Conservation (phyloP, 2,888 invertebrate genomes). For the Salticus scenicus region DNA sequence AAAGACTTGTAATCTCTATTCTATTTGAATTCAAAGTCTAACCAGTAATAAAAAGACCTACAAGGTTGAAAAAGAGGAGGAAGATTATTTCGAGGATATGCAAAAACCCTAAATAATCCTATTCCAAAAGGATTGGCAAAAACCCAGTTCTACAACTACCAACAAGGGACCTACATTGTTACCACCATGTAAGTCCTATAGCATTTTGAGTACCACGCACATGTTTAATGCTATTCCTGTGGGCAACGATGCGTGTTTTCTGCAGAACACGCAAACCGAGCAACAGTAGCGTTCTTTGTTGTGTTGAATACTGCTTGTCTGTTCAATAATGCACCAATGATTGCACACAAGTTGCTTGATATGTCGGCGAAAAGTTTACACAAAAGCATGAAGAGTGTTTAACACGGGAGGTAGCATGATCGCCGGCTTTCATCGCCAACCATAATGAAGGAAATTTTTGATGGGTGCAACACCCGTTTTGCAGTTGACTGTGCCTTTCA, state of each 20-base stretch:
- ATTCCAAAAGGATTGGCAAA: constrained; percentile 21
- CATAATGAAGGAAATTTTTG: constrained; percentile 58
- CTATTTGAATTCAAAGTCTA: not conserved
- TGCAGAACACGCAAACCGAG: constrained; percentile 53
- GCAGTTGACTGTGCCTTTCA: constrained; percentile 10
- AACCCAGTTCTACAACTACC: not conserved
- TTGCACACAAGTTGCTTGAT: constrained; percentile 17
- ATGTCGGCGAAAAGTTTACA: constrained; percentile 20
- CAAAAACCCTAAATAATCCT: constrained; percentile 41
- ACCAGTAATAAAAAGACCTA: constrained; percentile 27
- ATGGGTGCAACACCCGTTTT: constrained; percentile 25
- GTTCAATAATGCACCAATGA: not conserved
- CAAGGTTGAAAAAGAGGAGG: constrained; percentile 2
- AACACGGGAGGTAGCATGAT: constrained; percentile 67
- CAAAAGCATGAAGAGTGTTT: constrained; percentile 62
- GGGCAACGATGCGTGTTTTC: constrained; percentile 30
- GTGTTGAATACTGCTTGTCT: not conserved
- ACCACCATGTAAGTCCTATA: constrained; percentile 21
- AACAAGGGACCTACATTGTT: constrained; percentile 26
- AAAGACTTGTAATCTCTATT: constrained; percentile 58
- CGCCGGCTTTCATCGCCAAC: constrained; percentile 57
- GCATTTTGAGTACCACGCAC: constrained; percentile 42
- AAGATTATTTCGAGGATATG: constrained; percentile 31
- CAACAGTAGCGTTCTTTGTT: constrained; percentile 32
- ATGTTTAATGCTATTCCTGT: constrained; percentile 34